Evolutionary conservation across 2,113 vertebrate species (phyloP).

Genomic region (Stegostoma tigrinum): DNA sequence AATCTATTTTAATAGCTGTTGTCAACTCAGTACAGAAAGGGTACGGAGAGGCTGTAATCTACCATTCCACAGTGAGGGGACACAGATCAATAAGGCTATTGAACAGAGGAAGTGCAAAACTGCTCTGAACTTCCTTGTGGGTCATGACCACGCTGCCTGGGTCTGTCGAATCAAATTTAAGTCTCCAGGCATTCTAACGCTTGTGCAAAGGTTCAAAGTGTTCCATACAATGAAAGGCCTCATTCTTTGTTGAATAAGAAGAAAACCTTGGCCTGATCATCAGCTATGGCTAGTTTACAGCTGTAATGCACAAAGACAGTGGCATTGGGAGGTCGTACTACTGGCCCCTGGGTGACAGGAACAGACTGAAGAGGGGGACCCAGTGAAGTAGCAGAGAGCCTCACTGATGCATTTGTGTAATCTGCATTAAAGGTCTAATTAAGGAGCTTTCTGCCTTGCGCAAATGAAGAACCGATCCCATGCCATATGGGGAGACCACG

Average conservation of each 20-base stretch:
- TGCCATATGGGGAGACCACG: too few species aligned
- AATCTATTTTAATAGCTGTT: neutral
- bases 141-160: neutral
- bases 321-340: neutral
- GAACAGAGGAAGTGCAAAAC: neutral
- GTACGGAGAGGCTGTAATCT: neutral
- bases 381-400: too few species aligned
- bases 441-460: too few species aligned
- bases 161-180: neutral
- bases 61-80: neutral
- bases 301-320: neutral
- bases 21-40: neutral
- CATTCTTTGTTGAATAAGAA: neutral
- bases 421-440: too few species aligned
- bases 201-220: neutral
- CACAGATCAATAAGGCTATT: neutral
- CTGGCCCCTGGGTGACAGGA: too few species aligned
- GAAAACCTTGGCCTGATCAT: neutral
- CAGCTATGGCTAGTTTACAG: neutral
- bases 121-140: neutral
- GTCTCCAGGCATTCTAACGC: neutral
- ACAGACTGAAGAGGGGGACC: too few species aligned
- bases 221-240: neutral
- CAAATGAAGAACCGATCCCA: too few species aligned
- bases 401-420: too few species aligned